Conservation (phyloP, 1,140 invertebrate species). For the Mya arenaria region DNA sequence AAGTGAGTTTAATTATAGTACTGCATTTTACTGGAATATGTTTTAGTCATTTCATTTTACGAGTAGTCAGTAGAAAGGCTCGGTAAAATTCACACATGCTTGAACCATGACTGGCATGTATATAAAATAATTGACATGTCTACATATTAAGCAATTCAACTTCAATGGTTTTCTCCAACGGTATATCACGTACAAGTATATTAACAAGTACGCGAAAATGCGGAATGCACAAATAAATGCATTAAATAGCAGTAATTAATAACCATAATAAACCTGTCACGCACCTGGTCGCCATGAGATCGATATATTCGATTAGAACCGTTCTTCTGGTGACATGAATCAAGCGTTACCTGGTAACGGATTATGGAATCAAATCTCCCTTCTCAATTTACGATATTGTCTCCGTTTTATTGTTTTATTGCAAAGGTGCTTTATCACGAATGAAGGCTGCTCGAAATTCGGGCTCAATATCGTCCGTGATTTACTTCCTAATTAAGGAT, state of each 20-base stretch:
- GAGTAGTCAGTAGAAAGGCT: no score
- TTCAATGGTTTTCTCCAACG: no score
- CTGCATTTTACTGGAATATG: no score
- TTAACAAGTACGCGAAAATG: no score
- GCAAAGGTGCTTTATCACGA: conserved; percentile 52
- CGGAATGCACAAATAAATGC: background rate
- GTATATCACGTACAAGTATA: no score
- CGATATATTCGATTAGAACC: conserved; percentile 56
- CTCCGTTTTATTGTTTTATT: conserved; percentile 56
- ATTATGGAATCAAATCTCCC: conserved; percentile 45
- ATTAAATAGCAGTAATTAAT: conserved; percentile 42
- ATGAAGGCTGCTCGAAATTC: conserved; percentile 37
- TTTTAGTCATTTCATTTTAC: no score
- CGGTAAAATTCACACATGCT: no score
- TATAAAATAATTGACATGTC: no score
- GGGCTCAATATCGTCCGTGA: conserved; percentile 30
- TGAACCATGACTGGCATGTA: no score
- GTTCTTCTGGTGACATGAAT: conserved; percentile 45
- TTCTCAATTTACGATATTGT: conserved; percentile 51
- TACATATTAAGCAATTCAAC: no score
- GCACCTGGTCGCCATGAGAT: conserved; percentile 49
- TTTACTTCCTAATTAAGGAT: conserved; percentile 40
- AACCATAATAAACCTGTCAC: conserved; percentile 55
- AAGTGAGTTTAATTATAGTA: no score
- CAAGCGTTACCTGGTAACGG: conserved; percentile 52